phyloP scores from a whole-genome alignment of 2,888 invertebrate species.

The Aporophyla lueneburgensis region DNA sequence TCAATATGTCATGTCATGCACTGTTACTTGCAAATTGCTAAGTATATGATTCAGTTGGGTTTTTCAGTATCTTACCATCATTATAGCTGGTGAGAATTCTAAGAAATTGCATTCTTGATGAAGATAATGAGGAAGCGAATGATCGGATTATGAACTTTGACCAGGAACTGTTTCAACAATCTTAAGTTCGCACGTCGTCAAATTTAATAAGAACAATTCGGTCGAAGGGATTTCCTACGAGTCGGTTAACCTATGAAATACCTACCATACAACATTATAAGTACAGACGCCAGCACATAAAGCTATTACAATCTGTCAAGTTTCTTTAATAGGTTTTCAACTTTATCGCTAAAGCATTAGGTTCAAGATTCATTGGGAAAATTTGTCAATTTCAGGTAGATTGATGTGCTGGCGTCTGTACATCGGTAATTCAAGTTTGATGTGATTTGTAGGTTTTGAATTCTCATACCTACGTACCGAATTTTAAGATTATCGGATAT shows the following conservation, averaged over 20 bases:
- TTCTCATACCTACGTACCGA: not conserved
- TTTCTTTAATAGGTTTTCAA: too few species aligned
- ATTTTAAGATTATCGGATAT: slow-evolving; percentile 2
- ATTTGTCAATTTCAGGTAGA: too few species aligned
- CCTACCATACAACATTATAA: not conserved
- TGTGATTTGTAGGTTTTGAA: not conserved
- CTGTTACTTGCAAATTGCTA: slow-evolving; percentile 9
- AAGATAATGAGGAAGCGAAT: not conserved
- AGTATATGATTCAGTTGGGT: slow-evolving; percentile 7
- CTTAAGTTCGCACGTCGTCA: slow-evolving; percentile 4
- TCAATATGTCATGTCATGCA: slow-evolving; percentile 6
- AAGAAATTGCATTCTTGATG: slow-evolving; percentile 1
- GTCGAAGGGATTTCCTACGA: slow-evolving; percentile 22
- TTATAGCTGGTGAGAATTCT: slow-evolving; percentile 5
- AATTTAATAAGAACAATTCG: slow-evolving; percentile 4
- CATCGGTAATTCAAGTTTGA: not conserved
- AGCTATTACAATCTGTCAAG: too few species aligned
- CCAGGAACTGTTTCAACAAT: slow-evolving; percentile 31
- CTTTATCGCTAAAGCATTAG: too few species aligned
- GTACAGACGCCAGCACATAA: too few species aligned
- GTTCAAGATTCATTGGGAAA: too few species aligned
- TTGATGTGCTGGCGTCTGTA: too few species aligned
- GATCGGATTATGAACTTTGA: slow-evolving; percentile 22
- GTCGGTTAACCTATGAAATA: not conserved
- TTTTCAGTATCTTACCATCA: slow-evolving; percentile 15